Evolutionary conservation across 2,888 invertebrate genomes (phyloP), one percentile per base, ranked within the genome.

Genomic region (Endotricha flammealis): DNA sequence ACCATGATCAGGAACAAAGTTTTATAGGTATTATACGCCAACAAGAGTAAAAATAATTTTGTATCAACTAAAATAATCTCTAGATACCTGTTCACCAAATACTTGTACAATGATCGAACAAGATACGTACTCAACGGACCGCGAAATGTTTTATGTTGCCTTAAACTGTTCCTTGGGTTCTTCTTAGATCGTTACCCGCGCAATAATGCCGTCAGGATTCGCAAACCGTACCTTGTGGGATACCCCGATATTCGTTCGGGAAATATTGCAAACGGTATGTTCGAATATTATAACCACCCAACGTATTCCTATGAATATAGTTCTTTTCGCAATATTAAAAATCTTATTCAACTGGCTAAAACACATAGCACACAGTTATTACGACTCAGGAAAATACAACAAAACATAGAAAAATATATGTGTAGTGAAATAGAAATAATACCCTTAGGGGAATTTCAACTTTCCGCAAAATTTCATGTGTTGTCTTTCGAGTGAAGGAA

Each of bases 141-240:
- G 53, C 57, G 54, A 63, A 65, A 61, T 62, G 59, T 61, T 69
- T 65, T 62, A 63, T 59, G 62, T 58, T 58, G 52, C 57, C 57
- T 64, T 63, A 64, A 70, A 64, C 57, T 58, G 49, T 52, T n/a
- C n/a, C 48, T 48, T 56, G 49, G 59, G 60, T 57, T 64, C 56
- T 60, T 62, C 55, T 58, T 54, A 58, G 50, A 36, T 47, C 50
- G 50, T 54, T 53, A 46, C 48, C 43, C 55, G 46, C 48, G 57
- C 53, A 70, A 73, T 67, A 64, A 62, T 62, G 60, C 63, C 56
- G 53, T 45, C 48, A 66, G 60, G 61, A 66, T 66, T 64, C 66
- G 59, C 61, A 64, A 71, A 71, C 62, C 63, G 69, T 67, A 68
- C 53, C 65, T 65, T 64, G 53, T 59, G 66, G 64, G 67, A 64